Conservation (phyloP, 2,888 invertebrate genomes). For the Dermolepida albohirtum region DNA sequence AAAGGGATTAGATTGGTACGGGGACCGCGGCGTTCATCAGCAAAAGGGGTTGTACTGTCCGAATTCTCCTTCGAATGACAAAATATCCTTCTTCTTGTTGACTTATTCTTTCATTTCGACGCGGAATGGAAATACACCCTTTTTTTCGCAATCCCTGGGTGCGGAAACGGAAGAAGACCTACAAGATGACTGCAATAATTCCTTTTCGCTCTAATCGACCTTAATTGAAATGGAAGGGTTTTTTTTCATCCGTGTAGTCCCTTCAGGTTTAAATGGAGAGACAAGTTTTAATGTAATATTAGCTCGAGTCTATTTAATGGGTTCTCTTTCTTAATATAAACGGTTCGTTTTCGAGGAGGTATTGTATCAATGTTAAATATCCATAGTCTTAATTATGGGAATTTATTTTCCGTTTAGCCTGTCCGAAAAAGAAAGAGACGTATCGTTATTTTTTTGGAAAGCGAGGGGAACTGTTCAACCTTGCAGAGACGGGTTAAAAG, state of each 20-base stretch:
- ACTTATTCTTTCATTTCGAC: slow-evolving; percentile 21
- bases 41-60: no score
- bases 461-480: no score
- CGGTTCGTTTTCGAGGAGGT: not conserved
- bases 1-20: slow-evolving; percentile 1
- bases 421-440: no score
- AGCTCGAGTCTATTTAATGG: not conserved
- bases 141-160: not conserved
- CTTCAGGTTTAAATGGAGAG: not conserved
- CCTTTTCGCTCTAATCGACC: slow-evolving; percentile 29
- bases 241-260: not conserved
- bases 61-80: slow-evolving; percentile 8
- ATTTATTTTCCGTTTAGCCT: no score
- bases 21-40: not conserved
- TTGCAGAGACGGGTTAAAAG: no score
- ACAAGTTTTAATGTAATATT: slow-evolving; percentile 3
- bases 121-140: slow-evolving; percentile 14
- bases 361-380: no score
- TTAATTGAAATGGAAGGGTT: slow-evolving; percentile 31
- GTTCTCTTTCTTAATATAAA: slow-evolving; percentile 3
- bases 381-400: no score
- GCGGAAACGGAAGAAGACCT: not conserved
- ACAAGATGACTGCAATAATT: no score
- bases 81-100: slow-evolving; percentile 13
- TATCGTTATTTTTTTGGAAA: no score